Evolutionary conservation across 2,113 vertebrate species (phyloP), one percentile per base, ranked within the genome.

Genomic region (Mesitornis unicolor): DNA sequence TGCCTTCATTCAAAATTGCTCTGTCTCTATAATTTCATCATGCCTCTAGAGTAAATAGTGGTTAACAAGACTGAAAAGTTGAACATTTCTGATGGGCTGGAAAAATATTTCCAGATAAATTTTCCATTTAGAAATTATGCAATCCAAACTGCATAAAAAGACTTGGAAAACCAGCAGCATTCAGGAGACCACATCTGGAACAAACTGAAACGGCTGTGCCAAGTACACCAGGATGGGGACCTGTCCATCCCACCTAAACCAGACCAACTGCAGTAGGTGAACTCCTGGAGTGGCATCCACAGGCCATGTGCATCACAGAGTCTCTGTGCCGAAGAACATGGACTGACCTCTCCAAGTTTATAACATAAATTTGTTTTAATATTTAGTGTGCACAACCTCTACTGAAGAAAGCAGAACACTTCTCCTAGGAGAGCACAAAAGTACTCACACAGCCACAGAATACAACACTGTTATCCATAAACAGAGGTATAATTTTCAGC

Each of bases 271-370:
- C 8, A 45, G 13, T 21, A 85, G 1, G 0, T 38, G 16, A 67
- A 38, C 9, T 53, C 42, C 29, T 67, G 51, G 17, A 74, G 12
- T 4, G 22, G 8, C 22, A 64, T 7, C 47, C 43, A 16, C 2
- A 1, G 26, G 11, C 35, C 69, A 13, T 5, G 5, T 0, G 4
- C 7, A 10, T 6, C 2, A 0, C 7, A 8, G 28, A 74, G 10
- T 9, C 22, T 69, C 35, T 53, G 15, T 4, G 17, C 25, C 36
- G 63, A 47, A 60, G 15, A 36, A 18, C 14, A 35, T 1, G 12
- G 40, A 57, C 79, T 4, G 9, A 28, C 4, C 13, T 60, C 45
- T 84, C 61, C 48, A 45, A 45, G 7, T 47, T 75, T 28, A 4
- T 15, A 42, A 8, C 4, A 3, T 12, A 33, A 50, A 70, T n/a